These are phyloP conservation scores for Ataeniobius toweri DNA, from an alignment of 2,797 vertebrate genomes.

Conservation along the genomic window DNA sequence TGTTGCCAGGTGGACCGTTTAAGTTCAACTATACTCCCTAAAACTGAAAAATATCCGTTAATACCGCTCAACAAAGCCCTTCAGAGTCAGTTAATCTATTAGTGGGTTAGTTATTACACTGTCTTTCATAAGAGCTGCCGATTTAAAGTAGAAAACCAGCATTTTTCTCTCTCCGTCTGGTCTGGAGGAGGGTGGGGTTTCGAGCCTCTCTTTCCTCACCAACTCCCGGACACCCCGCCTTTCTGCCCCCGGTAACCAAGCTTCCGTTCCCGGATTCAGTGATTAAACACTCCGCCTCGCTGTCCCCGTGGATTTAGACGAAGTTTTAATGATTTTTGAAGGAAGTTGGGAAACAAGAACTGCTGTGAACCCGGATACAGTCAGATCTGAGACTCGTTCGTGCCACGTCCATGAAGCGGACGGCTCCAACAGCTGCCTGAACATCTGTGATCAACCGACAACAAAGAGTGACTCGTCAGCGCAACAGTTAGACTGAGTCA, in stretches of 20 bases:
- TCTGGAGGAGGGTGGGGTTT: constrained; percentile 63
- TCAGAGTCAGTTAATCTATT: too few species aligned
- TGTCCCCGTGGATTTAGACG: constrained; percentile 9
- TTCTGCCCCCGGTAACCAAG: constrained; percentile 39
- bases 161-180: constrained; percentile 9
- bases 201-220: constrained; percentile 32
- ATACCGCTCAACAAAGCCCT: neutral
- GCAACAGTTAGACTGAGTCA: constrained; percentile 40
- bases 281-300: constrained; percentile 12
- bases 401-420: constrained; percentile 20
- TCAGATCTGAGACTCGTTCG: neutral
- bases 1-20: neutral
- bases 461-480: constrained; percentile 49
- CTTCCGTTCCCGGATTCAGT: constrained; percentile 67
- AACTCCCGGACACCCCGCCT: constrained; percentile 74
- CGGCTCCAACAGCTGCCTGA: constrained; percentile 1
- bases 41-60: neutral
- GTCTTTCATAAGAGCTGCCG: neutral
- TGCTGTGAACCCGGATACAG: neutral
- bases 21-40: neutral
- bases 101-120: neutral
- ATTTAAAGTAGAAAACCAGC: neutral
- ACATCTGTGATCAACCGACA: constrained; percentile 21
- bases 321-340: neutral
- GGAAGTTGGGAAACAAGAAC: neutral